Evolutionary conservation across 2,113 vertebrate genomes (phyloP), one percentile per base, ranked within the genome.

Genomic region (Mustelus asterias): DNA sequence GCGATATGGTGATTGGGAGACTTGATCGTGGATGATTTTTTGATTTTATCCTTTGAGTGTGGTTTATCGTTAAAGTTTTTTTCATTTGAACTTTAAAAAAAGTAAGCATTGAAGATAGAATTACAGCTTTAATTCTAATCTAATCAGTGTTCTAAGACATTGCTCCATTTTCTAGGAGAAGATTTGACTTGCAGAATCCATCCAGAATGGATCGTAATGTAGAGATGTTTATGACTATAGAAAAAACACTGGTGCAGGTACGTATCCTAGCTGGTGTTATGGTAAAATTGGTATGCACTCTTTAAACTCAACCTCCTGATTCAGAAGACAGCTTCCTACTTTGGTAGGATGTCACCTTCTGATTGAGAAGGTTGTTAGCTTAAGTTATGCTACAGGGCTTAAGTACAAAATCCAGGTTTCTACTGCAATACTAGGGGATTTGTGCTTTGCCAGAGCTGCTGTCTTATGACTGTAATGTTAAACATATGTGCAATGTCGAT

Each of bases 161-260:
- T 78, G 29, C 94, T 95, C 8, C 72, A 29, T 65, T 60, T 78
- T 67, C 2, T 96, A 99, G 99, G 99, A 97, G 99, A 72, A 97
- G 99, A 95, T 99, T 99, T 96, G 99, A 99, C 97, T 97, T 99
- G 95, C 99, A 99, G 97, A 99, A 99, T 96, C 99, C 99, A 3
- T 99, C 99, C 1, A 97, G 99, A 4, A 99, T 99, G 99, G 99
- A 99, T 97, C 98, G 99, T 5, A 99, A 99, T 0, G 99, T 99
- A 96, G 99, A 99, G 97, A 99, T 99, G 99, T 99, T 99, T 96
- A 98, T 99, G 97, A 99, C 98, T 96, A 99, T 99, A 26, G 99
- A 99, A 97, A 99, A 99, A 96, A 99, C 99, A 14, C 97, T 99
- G 95, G 98, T 99, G 96, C 99, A 99, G 99, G 99, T 98, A 97